These are phyloP conservation scores for Parus major DNA, from an alignment of 2,113 vertebrate genomes.

Conservation along the genomic window DNA sequence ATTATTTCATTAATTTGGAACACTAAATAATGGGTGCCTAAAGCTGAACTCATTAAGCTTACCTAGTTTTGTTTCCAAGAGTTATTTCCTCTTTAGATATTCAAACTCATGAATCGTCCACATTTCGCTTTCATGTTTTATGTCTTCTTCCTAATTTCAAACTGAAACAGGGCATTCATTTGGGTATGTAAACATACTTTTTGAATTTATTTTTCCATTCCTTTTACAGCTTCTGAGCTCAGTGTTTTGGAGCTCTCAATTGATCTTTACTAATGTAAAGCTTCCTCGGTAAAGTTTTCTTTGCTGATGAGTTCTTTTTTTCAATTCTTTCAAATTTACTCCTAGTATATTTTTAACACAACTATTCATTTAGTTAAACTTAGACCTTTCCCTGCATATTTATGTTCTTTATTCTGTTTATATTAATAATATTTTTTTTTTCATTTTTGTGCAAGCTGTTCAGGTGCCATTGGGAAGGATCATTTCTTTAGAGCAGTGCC, in stretches of 20 bases:
- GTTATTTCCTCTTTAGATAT: neutral
- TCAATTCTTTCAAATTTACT: neutral
- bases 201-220: neutral
- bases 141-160: neutral
- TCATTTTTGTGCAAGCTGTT: neutral
- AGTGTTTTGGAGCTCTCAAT: neutral
- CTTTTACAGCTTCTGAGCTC: neutral
- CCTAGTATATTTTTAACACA: neutral
- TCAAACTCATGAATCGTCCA: neutral
- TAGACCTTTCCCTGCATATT: fast-evolving
- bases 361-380: neutral
- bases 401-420: neutral
- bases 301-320: neutral
- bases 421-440: neutral
- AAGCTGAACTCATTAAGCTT: neutral
- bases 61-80: neutral
- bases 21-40: neutral
- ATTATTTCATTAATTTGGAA: neutral
- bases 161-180: neutral
- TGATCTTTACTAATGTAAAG: neutral
- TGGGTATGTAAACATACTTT: neutral
- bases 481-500: neutral
- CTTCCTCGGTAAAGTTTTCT: neutral
- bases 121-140: neutral
- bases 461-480: neutral